Evolutionary conservation across 2,888 invertebrate species (phyloP).

Genomic region (Miltochrista miniata): DNA sequence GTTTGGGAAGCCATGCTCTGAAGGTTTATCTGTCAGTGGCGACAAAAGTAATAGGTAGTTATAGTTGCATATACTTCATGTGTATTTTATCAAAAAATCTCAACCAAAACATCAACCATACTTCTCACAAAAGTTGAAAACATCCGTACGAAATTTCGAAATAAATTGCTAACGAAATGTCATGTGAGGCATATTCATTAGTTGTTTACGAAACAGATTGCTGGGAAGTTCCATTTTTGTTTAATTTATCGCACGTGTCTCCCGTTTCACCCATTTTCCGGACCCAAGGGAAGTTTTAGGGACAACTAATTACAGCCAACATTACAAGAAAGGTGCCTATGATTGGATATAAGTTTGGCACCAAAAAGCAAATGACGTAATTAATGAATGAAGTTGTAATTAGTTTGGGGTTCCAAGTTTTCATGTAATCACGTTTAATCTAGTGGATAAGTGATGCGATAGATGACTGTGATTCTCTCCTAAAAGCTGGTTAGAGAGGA

Average conservation of each 20-base stretch:
- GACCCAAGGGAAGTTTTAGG: constrained; percentile 26
- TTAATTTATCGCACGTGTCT: constrained; percentile 46
- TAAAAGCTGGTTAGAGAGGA: too few species aligned
- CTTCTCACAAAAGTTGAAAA: not conserved
- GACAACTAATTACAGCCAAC: constrained; percentile 28
- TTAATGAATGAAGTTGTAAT: constrained; percentile 19
- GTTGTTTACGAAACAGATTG: constrained; percentile 52
- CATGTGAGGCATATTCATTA: constrained; percentile 44
- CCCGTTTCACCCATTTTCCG: constrained; percentile 10
- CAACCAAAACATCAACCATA: not conserved
- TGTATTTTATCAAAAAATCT: too few species aligned
- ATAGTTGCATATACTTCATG: too few species aligned
- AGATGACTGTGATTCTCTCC: too few species aligned
- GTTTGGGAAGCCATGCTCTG: too few species aligned
- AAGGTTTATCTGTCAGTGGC: too few species aligned
- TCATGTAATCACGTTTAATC: too few species aligned
- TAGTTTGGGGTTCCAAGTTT: constrained; percentile 16
- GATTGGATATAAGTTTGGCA: constrained; percentile 29
- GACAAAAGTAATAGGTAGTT: too few species aligned
- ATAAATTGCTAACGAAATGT: constrained; percentile 34
- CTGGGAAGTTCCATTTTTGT: constrained; percentile 56
- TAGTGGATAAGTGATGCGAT: too few species aligned
- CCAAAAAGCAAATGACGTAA: constrained; percentile 13
- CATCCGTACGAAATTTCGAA: constrained; percentile 17
- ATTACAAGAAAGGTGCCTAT: constrained; percentile 31